Evolutionary conservation across 2,888 invertebrate species (phyloP).

Genomic region (Drosophila sordidapex): DNA sequence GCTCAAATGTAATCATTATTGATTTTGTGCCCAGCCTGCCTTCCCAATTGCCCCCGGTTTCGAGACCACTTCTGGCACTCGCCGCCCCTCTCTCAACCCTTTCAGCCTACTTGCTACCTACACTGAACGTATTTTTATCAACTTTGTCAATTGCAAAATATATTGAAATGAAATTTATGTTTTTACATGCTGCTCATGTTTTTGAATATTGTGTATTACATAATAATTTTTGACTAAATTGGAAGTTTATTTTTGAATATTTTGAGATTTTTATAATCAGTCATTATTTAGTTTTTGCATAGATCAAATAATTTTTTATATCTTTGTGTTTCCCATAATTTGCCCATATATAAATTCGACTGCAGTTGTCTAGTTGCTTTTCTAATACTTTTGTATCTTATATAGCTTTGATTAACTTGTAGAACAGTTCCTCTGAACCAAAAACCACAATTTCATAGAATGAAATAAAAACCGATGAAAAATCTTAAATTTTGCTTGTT

Average conservation of each 20-base stretch:
- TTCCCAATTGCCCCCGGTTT: constrained; percentile 22
- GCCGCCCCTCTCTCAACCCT: constrained; percentile 24
- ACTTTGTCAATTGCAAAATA: not conserved
- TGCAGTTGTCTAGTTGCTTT: not conserved
- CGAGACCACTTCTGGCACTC: constrained; percentile 1
- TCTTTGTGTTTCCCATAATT: not conserved
- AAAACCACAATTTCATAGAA: too few relatives aligned
- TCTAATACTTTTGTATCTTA: not conserved
- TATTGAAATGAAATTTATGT: not conserved
- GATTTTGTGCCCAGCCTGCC: constrained; percentile 69
- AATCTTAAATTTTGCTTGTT: too few relatives aligned
- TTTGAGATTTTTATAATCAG: not conserved
- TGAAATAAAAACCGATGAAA: too few relatives aligned
- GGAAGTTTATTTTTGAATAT: not conserved
- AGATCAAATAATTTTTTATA: not conserved
- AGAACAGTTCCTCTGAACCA: too few relatives aligned
- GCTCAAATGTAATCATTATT: constrained; percentile 79
- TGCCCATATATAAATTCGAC: not conserved
- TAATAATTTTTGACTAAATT: not conserved
- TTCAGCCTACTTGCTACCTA: constrained; percentile 22
- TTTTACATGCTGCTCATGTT: not conserved
- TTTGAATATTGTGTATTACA: too few relatives aligned
- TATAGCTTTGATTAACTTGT: not conserved
- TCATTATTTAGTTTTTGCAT: too few relatives aligned
- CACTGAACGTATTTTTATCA: constrained; percentile 21